Evolutionary conservation across 2,888 invertebrate genomes (phyloP).

Genomic region (Pomacea canaliculata): DNA sequence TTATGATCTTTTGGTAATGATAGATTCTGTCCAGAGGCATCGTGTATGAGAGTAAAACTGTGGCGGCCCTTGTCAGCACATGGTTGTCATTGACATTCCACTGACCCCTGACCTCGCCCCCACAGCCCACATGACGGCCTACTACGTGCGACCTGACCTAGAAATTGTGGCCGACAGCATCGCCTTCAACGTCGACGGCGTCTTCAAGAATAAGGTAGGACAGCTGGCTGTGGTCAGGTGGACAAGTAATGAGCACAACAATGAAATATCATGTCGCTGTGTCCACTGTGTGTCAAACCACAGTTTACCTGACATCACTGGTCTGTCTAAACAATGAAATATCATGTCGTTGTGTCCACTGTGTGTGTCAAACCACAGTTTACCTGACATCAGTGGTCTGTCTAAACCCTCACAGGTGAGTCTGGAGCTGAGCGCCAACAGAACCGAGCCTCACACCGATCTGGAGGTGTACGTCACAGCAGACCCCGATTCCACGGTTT

Average conservation of each 20-base stretch:
- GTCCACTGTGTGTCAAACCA: no score
- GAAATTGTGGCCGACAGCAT: constrained; percentile 75
- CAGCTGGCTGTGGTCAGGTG: no score
- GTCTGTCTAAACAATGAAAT: no score
- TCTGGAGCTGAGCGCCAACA: constrained; percentile 72
- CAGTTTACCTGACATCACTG: no score
- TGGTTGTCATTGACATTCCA: constrained; percentile 21
- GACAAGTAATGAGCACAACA: no score
- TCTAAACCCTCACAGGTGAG: constrained; percentile 70
- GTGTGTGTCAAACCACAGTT: no score
- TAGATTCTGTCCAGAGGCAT: constrained; percentile 37
- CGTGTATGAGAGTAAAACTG: constrained; percentile 21
- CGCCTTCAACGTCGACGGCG: constrained; percentile 74
- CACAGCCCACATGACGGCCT: constrained; percentile 70
- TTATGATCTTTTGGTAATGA: neutral
- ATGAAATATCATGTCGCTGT: no score
- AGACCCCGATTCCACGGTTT: constrained; percentile 87
- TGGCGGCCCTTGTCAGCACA: constrained; percentile 13
- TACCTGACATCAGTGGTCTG: no score
- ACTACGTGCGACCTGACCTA: constrained; percentile 73
- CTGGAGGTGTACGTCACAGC: constrained; percentile 84
- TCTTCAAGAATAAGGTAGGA: constrained; percentile 75
- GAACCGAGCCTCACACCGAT: constrained; percentile 81
- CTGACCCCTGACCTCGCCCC: constrained; percentile 49
- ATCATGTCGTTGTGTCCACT: no score